Base-by-base conservation (phyloP, 1,140 invertebrate species). In the Sipha flava region DNA sequence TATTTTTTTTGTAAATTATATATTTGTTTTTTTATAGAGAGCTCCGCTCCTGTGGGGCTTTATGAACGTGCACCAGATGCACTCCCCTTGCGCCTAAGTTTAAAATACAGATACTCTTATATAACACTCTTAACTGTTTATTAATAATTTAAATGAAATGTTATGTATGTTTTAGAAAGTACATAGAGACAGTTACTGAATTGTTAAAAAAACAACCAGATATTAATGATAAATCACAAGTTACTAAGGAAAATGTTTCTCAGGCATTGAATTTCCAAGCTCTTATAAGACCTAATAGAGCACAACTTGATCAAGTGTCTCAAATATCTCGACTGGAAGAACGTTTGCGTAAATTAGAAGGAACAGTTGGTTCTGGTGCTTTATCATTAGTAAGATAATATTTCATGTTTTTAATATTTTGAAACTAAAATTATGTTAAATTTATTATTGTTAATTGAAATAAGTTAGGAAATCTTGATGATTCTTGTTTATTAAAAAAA, bases 311-410 rank as follows among this genome's bases (percentile, higher is more conserved):
- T 10, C 89, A 92, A 81, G 91, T 91, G 18, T 89, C 91, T 6
- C 88, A 90, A 82, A 88, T 94, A 81, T 89, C 91, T 14, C 88
- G 90, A 80, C 85, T 94, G 2, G 92, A 94, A 85, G 89, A 91
- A 82, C 88, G 91, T 81, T 85, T 95, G 79, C 91, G 94, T 82
- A 89, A 90, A 83, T 83, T 95, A 34, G 93, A 95, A 86, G 89
- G 88, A 82, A 88, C 91, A 10, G 87, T 95, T 45, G 93, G 93
- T 31, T 87, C 87, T 12, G 87, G 88, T 79, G 86, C 87, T 54
- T 88, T 91, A 26, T 90, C 90, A 83, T 82, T 91, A 68, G 83
- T 83, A 64, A 43, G 16, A 29, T 79, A 34, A 70, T 40, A 21
- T 6, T 47, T 47, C n/a, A n/a, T n/a, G n/a, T n/a, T 29, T 45